Base-by-base conservation (phyloP, 1,140 invertebrate genomes). In the Lucilia cuprina region DNA sequence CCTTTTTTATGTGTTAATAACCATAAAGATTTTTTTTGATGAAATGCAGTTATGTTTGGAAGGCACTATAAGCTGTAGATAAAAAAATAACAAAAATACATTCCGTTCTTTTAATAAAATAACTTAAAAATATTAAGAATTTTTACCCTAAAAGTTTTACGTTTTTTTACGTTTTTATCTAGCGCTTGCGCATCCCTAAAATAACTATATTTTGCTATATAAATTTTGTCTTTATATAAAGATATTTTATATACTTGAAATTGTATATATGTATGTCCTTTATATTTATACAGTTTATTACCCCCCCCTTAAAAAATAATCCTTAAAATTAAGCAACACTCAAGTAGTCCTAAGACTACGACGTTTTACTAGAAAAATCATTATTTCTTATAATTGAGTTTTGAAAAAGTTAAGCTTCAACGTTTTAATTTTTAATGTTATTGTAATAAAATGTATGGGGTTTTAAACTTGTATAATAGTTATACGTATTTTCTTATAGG, bases 281-380 rank as follows among this genome's bases (percentile, higher is more conserved):
- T 10, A 70, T 70, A 21, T 70, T 70, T 10, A 9, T 19, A n/a
- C 65, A 70, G 65, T 70, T 70, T 21, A 70, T 21, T 70, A 14
- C 17, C n/a, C 14, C 14, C 55, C 2, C 55, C 12, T 10, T n/a
- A 70, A 70, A 21, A 70, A 80, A 49, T 80, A 80, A 80, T 80
- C 77, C 77, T 21, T 80, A 50, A 80, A 80, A 80, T 50, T 77
- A 50, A 80, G 41, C 77, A 80, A 50, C 41, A 80, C 77, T 80
- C 77, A 49, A 80, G 41, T 41, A 10, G 41, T 10, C 17, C 49
- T 41, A 80, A 80, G n/a, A 80, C 65, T 70, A 5, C n/a, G 13
- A 5, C 55, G n/a, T 55, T 14, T 17, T 55, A 55, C 9, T 55
- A 2, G 17, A 55, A 13, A 41, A 41, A 41, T 41, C 10, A 55